A percentile compares a stretch with the other conserved stretches of the same genome.
Conservation (phyloP, 2,888 invertebrate genomes). For the Caenorhabditis becei region DNA sequence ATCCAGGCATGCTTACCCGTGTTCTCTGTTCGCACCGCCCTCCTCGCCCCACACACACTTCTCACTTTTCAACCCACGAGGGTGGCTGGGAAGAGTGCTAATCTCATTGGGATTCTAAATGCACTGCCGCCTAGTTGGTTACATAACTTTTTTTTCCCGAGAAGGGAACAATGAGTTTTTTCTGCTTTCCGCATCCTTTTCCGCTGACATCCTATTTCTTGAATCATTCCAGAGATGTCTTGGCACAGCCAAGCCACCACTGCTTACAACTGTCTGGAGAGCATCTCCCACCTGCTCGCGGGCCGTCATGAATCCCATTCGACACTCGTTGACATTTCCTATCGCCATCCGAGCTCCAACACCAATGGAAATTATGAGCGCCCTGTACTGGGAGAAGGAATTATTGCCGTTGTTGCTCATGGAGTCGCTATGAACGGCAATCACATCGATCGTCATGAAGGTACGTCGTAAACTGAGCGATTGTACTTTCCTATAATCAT, state of each 20-base stretch:
- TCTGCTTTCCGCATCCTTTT: not conserved
- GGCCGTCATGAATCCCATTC: not conserved
- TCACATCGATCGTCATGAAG: too few species aligned
- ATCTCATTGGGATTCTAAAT: slow-evolving; percentile 32
- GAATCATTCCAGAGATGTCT: slow-evolving; percentile 30
- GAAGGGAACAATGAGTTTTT: slow-evolving; percentile 3
- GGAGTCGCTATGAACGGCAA: too few species aligned
- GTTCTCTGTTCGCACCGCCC: slow-evolving; percentile 17
- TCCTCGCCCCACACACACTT: not conserved
- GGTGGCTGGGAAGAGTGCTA: slow-evolving; percentile 2
- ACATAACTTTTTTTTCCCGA: not conserved
- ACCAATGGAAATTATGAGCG: too few species aligned
- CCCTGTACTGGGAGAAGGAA: too few species aligned
- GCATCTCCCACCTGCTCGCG: slow-evolving; percentile 19
- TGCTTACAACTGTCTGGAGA: slow-evolving; percentile 1
- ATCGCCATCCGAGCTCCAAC: too few species aligned
- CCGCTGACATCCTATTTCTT: not conserved
- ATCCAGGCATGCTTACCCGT: slow-evolving; percentile 29
- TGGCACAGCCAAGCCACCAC: not conserved
- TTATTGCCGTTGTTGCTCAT: too few species aligned
- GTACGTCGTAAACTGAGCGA: too few species aligned
- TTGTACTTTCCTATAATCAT: too few species aligned
- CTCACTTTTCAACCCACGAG: slow-evolving; percentile 13
- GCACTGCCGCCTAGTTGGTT: not conserved
- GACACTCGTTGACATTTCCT: not conserved